Conservation (phyloP, 2,888 invertebrate genomes). For the Stenotaenia linearis region DNA sequence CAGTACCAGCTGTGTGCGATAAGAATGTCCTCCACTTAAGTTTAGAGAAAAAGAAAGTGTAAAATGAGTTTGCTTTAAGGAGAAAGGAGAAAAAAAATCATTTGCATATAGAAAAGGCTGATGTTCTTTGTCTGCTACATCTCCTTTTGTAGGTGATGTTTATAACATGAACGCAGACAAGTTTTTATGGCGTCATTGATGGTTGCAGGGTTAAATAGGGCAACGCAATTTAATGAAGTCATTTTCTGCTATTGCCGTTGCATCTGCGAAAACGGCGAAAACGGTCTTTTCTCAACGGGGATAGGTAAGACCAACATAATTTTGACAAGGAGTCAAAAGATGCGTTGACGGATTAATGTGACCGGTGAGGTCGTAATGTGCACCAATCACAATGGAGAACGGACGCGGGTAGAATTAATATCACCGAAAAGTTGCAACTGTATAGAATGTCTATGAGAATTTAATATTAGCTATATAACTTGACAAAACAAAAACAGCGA, state of each 20-base stretch:
- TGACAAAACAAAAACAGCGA: no score
- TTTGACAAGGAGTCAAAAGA: no score
- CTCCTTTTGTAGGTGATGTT: not conserved
- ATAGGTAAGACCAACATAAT: no score
- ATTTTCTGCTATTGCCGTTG: not conserved
- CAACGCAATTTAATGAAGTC: constrained; percentile 11
- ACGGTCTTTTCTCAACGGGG: no score
- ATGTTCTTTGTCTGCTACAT: not conserved
- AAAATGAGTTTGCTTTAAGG: not conserved
- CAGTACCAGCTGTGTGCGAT: constrained; percentile 5
- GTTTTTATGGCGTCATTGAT: constrained; percentile 3
- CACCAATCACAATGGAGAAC: no score
- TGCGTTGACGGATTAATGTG: no score
- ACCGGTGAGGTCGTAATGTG: no score
- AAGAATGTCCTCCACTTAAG: not conserved
- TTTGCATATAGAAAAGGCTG: not conserved
- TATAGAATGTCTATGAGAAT: no score
- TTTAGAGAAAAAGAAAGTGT: not conserved
- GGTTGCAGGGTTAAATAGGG: constrained; percentile 7
- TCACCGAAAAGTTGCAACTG: no score
- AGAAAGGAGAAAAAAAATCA: not conserved
- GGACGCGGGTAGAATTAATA: no score
- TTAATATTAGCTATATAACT: no score
- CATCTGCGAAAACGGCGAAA: not conserved
- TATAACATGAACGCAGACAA: not conserved